Base-by-base conservation (phyloP, 64 coral and sea anemone genomes). In the Montipora cactus region DNA sequence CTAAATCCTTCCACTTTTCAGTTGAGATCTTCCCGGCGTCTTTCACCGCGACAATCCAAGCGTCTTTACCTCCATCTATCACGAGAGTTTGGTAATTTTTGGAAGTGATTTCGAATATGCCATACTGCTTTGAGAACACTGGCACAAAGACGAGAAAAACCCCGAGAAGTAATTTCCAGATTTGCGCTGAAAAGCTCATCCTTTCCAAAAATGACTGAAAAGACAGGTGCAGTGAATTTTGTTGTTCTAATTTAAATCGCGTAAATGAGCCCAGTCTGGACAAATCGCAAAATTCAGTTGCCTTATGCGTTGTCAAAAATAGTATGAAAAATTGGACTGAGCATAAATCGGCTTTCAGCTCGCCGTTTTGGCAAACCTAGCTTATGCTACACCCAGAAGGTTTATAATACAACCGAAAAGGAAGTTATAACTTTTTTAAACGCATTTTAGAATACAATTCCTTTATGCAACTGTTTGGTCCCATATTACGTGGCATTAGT, bases 41-140 rank as follows among this genome's bases (percentile, higher is more conserved):
- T 87, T 91, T 95, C 9, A 98, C 88, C 2, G 88, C 94, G 19
- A 98, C 80, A 77, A 98, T 95, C 94, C 96, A 98, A 15, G 96
- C 96, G 50, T 98, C 88, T 86, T 90, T 93, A 4, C 47, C 69
- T 59, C 88, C 83, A 44, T 95, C 74, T 2, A 95, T 74, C 16
- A 98, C 91, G 12, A 87, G 37, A 5, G 13, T 48, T 44, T 98
- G 87, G 52, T 95, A 95, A 61, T 93, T 95, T 13, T 76, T 88
- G 3, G 96, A 49, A 16, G 87, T 94, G 48, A 98, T 90, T 69
- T 88, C 87, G 55, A 81, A 13, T 48, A 93, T 74, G 25, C 87
- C 95, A 49, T 96, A 86, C 66, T 92, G 49, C n/a, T 49, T 72
- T 5, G 82, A 86, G 44, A 70, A 71, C 45, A 47, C 66, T 1